A percentile compares a stretch with the other conserved stretches of the same genome.
Evolutionary conservation across 2,797 vertebrate species (phyloP).

Genomic region (Parotocinclus haroldoi): DNA sequence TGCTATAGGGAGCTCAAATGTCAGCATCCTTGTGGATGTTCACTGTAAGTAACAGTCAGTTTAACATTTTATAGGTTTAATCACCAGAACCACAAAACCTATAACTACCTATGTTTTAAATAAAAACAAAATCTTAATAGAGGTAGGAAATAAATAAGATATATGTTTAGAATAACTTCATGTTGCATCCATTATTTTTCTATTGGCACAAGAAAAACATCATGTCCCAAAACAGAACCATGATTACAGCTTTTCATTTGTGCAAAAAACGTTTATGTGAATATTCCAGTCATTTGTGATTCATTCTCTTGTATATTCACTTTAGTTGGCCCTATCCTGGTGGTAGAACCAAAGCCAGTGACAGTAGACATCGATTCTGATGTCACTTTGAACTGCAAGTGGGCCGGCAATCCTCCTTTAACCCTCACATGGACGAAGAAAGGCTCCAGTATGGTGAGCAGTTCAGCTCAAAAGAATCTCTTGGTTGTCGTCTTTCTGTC

Average conservation of each 20-base stretch:
- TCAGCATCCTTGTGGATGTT: slow-evolving; percentile 94
- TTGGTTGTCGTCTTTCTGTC: not conserved
- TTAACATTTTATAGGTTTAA: not conserved
- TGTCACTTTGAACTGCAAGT: slow-evolving; percentile 90
- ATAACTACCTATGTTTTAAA: too few species aligned
- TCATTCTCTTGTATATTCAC: slow-evolving; percentile 1
- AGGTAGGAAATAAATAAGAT: too few species aligned
- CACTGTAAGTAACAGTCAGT: slow-evolving; percentile 81
- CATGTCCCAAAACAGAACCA: too few species aligned
- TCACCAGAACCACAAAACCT: not conserved
- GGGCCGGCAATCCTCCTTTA: slow-evolving; percentile 91
- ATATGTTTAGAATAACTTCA: too few species aligned
- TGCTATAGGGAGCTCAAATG: slow-evolving; percentile 89
- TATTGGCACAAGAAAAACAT: too few species aligned
- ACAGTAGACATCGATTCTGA: slow-evolving; percentile 87
- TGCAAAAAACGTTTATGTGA: not conserved
- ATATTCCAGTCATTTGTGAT: not conserved
- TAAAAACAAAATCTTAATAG: too few species aligned
- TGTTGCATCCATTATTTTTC: too few species aligned
- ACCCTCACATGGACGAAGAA: slow-evolving; percentile 97
- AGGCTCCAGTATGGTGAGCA: slow-evolving; percentile 90
- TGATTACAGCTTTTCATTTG: too few species aligned
- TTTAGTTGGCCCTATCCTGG: slow-evolving; percentile 85
- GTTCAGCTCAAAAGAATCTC: not conserved
- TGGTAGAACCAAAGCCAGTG: slow-evolving; percentile 89